phyloP scores from a whole-genome alignment of 2,797 vertebrate genomes.

The Gallinago solitaria region DNA sequence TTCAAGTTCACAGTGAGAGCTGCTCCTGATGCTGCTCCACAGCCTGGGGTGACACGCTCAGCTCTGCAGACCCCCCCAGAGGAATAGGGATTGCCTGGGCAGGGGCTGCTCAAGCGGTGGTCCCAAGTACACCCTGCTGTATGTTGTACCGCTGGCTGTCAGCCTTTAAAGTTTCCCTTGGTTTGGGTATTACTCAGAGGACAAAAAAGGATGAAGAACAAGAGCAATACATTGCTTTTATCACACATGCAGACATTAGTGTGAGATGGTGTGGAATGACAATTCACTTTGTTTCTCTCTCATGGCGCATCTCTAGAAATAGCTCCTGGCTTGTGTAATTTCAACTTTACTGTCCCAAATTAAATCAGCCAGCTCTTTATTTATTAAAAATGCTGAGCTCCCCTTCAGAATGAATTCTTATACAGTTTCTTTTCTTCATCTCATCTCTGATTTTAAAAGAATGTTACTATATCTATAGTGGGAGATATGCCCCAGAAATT shows the following conservation, averaged over 20 bases:
- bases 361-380: not conserved
- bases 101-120: not conserved
- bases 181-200: not conserved
- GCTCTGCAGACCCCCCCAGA: not conserved
- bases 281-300: not conserved
- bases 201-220: not conserved
- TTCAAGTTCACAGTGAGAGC: not conserved
- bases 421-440: not conserved
- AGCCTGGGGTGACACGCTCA: not conserved
- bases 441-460: not conserved
- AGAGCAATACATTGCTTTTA: not conserved
- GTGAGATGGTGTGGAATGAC: not conserved
- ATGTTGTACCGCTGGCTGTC: not conserved
- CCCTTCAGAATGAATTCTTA: not conserved
- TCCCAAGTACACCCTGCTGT: not conserved
- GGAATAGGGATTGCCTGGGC: not conserved
- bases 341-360: not conserved
- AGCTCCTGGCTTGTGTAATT: not conserved
- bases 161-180: not conserved
- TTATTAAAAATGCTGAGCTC: not conserved
- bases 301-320: not conserved
- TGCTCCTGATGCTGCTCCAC: not conserved
- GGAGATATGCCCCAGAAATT: not conserved
- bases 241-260: too few species aligned
- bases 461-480: not conserved